A percentile compares a stretch with the other conserved stretches of the same genome.
Evolutionary conservation across 2,113 vertebrate species (phyloP).

Genomic region (Cryptomyrus ogoouensis): DNA sequence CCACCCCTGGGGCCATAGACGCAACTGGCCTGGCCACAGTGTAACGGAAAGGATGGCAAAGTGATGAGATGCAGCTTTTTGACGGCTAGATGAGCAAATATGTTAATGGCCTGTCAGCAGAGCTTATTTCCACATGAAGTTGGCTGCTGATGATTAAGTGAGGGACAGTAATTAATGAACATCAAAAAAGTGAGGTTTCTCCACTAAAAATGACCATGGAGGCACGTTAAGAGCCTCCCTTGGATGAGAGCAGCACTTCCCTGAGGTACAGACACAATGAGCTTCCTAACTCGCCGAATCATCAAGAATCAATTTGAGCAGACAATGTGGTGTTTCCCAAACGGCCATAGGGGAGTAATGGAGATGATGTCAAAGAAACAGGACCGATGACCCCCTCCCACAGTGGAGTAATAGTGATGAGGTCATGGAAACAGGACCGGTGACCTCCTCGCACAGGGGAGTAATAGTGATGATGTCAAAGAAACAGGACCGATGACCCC

Average conservation of each 20-base stretch:
- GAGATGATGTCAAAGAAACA: background rate
- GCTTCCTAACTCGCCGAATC: background rate
- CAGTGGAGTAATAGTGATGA: no score
- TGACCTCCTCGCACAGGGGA: no score
- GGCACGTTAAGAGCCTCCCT: background rate
- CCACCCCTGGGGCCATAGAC: background rate
- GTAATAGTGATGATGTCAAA: no score
- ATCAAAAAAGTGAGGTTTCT: background rate
- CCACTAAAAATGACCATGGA: background rate
- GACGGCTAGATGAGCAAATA: background rate
- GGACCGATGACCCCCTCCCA: background rate
- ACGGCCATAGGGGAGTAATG: background rate
- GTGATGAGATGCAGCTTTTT: background rate
- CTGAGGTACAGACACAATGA: background rate
- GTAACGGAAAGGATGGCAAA: background rate
- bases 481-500: no score
- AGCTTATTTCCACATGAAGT: background rate
- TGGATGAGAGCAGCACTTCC: background rate
- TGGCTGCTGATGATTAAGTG: background rate
- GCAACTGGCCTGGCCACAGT: background rate
- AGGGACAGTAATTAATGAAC: background rate
- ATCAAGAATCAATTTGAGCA: constrained; percentile 5
- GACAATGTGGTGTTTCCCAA: background rate
- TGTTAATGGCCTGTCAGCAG: background rate
- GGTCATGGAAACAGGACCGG: no score